These are phyloP conservation scores for Drosophila sucinea DNA, from an alignment of 1,140 invertebrate species.

Conservation along the genomic window DNA sequence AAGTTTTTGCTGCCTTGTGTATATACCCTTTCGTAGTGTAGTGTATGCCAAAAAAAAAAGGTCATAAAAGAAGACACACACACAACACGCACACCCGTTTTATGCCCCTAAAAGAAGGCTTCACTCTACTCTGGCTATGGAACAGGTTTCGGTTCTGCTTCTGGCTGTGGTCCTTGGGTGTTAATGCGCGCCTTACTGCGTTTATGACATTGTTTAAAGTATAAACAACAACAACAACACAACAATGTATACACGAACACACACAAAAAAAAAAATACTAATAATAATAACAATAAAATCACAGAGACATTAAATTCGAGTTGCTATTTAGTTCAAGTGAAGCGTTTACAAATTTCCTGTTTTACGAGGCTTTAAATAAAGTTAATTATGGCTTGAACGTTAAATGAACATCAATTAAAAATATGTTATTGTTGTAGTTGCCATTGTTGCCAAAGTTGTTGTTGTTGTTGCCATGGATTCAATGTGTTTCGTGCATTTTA, in stretches of 20 bases:
- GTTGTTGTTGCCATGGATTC: conserved; percentile 58
- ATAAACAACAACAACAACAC: conserved; percentile 19
- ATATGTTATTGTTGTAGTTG: conserved; percentile 41
- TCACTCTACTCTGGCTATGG: neutral
- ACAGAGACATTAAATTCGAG: neutral
- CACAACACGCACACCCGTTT: conserved; percentile 8
- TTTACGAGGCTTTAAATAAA: conserved; percentile 79
- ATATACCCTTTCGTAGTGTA: neutral
- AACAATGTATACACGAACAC: neutral
- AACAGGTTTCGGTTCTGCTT: neutral
- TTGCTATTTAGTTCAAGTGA: conserved; percentile 58
- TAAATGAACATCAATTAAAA: conserved; percentile 81
- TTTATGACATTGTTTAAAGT: conserved; percentile 74
- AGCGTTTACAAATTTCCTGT: conserved; percentile 70
- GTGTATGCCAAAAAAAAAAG: neutral
- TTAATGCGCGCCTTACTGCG: conserved; percentile 74
- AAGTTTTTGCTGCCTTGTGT: neutral
- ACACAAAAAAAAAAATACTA: conserved; percentile 21
- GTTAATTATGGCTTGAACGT: conserved; percentile 78
- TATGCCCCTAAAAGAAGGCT: conserved; percentile 13
- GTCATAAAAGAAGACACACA: conserved; percentile 20
- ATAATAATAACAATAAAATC: conserved; percentile 29
- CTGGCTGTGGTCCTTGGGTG: conserved; percentile 31
- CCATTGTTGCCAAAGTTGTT: conserved; percentile 34
- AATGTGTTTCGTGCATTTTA: conserved; percentile 74